Base-by-base conservation (phyloP, 2,888 invertebrate species). In the Drosophila parthenogenetica region DNA sequence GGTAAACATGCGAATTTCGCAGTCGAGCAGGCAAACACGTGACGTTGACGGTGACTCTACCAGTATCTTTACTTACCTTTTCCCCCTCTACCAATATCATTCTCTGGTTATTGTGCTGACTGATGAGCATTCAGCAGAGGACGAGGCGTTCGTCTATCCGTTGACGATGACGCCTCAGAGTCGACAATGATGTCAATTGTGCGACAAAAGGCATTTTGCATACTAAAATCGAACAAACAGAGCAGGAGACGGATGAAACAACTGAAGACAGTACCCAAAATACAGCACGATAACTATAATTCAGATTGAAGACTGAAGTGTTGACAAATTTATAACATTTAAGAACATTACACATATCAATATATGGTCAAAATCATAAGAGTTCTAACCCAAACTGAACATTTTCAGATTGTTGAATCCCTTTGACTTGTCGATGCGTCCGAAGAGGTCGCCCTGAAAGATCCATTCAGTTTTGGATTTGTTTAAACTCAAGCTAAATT, bases 341-440 rank as follows among this genome's bases (percentile, higher is more conserved):
- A 60, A 50, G 55, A 62, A 59, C 54, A 71, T 46, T 29, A 37
- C 50, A 50, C 17, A 60, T 39, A 60, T 13, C 46, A 2, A 32
- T 17, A 43, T 10, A 35, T 22, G 42, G 25, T 14, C 54, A 43
- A n/a, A 25, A n/a, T 17, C 5, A 8, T 14, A 40, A 5, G 5
- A 25, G 8, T 32, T 29, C 29, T 25, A 91, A 3, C 91, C 91
- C 78, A 91, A 71, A 48, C 90, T 91, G 50, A 92, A 91, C 68
- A 89, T 85, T 77, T 90, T 91, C 1, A 91, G 81, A 79, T 92
- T 90, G 69, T 91, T 85, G 37, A 91, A 91, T 3, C 90, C 91
- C 64, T 91, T 92, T 13, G 91, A 90, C 32, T 91, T 91, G 64
- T 91, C 91, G 39, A 91, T 79, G 13, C 79, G 81, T 0, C 89